Evolutionary conservation across 2,113 vertebrate species (phyloP), one percentile per base, ranked within the genome.

Genomic region (Mustela nigripes): DNA sequence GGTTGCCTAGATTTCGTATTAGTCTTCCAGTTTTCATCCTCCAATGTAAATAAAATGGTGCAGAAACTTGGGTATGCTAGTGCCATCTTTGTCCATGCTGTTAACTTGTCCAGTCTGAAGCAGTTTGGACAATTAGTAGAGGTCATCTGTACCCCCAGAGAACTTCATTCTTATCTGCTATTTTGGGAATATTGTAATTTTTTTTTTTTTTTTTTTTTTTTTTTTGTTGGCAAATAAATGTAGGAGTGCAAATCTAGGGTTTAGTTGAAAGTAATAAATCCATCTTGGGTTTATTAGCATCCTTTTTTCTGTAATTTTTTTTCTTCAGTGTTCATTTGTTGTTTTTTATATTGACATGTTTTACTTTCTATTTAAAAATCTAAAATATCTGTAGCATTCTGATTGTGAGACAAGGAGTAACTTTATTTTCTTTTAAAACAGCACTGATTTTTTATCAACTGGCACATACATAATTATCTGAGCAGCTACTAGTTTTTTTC

Each of bases 341-440:
- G 11, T 63, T 90, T 93, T 94, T 96, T 24, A n/a, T 76, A 65
- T 93, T 91, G 78, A 81, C 62, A 89, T 89, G 6, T 92, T 97
- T 69, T 91, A 60, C 33, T 73, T 96, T 88, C 89, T 91, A 83
- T 86, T 97, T 97, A 96, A 60, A 33, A 71, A 19, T 94, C 69
- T 89, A 85, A 91, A 89, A 76, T 95, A 95, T 85, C 74, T 89
- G 16, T 92, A 67, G n/a, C 81, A 80, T 93, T 87, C 26, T 83
- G 33, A 36, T 95, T 87, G 63, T 83, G 63, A 74, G 78, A 93
- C 39, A 84, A 62, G 14, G 56, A 58, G 53, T 83, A 91, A 88
- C 86, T 91, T 84, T 90, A 45, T 86, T 96, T 93, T 76, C 50
- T 96, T 84, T 89, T 88, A 71, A 91, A 74, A 83, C 11, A 45